Conservation (phyloP, 2,113 vertebrate species). For the Rhagologus leucostigma region DNA sequence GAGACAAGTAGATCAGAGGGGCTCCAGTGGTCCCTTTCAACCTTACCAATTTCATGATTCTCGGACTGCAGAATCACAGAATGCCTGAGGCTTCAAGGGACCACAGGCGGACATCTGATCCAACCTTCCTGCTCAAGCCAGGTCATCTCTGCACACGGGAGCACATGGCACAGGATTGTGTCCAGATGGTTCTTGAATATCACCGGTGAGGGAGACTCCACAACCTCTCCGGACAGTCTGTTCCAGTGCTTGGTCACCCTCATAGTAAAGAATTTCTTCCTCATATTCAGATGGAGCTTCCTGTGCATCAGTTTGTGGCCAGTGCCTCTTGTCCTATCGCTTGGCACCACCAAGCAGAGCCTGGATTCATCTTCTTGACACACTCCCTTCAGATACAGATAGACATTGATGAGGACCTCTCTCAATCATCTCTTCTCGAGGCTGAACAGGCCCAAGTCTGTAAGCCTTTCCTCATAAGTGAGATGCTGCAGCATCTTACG, state of each 20-base stretch:
- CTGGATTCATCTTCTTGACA: not conserved
- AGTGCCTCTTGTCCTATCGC: not conserved
- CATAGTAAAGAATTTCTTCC: not conserved
- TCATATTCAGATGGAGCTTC: not conserved
- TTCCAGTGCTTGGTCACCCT: not conserved
- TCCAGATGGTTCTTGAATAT: not conserved
- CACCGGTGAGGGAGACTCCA: not conserved
- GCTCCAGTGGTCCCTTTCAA: not conserved
- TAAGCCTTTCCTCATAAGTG: not conserved
- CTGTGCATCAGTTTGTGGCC: not conserved
- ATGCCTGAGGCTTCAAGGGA: not conserved
- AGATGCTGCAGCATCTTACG: not conserved
- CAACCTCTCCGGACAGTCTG: not conserved
- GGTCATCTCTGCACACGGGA: not conserved
- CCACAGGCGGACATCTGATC: not conserved
- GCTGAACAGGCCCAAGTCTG: not conserved
- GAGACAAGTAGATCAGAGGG: not conserved
- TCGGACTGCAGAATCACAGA: not conserved
- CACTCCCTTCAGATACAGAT: accelerated
- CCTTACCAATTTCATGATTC: not conserved
- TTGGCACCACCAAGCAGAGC: accelerated
- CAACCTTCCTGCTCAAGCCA: not conserved
- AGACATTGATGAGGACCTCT: not conserved
- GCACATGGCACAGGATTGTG: not conserved
- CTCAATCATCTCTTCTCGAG: not conserved